Evolutionary conservation across 1,140 invertebrate species (phyloP).

Genomic region (silkworm (Bombyx mori)): DNA sequence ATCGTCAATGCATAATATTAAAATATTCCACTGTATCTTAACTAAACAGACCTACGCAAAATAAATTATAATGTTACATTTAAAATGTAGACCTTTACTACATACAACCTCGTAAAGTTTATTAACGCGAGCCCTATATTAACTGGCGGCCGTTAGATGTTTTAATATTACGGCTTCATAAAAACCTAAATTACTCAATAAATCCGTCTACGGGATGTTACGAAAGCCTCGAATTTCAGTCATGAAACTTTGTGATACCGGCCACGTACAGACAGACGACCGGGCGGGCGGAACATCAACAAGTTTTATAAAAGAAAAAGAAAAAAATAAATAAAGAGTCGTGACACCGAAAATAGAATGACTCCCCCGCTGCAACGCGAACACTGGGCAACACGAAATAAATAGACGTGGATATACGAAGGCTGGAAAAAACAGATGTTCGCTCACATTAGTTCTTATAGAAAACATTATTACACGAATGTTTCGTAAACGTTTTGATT

Average conservation of each 20-base stretch:
- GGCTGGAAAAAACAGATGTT: too few relatives aligned
- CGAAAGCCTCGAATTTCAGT: background rate
- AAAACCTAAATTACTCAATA: slow-evolving; percentile 6
- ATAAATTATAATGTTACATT: background rate
- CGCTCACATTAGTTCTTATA: too few relatives aligned
- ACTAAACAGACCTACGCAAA: too few relatives aligned
- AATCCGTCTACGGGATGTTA: slow-evolving; percentile 7
- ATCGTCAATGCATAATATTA: too few relatives aligned
- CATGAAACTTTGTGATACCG: too few relatives aligned
- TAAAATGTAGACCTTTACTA: slow-evolving; percentile 1
- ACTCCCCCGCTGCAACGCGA: slow-evolving; percentile 18
- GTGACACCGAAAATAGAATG: slow-evolving; percentile 29
- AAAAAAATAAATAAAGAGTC: slow-evolving; percentile 13
- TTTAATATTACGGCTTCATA: background rate
- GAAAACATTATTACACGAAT: too few relatives aligned
- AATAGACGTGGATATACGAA: slow-evolving; percentile 8
- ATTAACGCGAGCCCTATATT: slow-evolving; percentile 6
- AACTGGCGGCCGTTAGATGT: background rate
- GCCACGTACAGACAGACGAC: too few relatives aligned
- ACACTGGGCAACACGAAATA: slow-evolving; percentile 23
- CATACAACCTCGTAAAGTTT: slow-evolving; percentile 1
- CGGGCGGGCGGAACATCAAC: background rate
- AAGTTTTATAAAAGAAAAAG: slow-evolving; percentile 21
- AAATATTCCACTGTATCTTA: too few relatives aligned
- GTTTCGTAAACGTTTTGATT: too few relatives aligned